These are phyloP conservation scores for Poeciliopsis retropinna DNA, from an alignment of 2,113 vertebrate genomes.

Conservation along the genomic window DNA sequence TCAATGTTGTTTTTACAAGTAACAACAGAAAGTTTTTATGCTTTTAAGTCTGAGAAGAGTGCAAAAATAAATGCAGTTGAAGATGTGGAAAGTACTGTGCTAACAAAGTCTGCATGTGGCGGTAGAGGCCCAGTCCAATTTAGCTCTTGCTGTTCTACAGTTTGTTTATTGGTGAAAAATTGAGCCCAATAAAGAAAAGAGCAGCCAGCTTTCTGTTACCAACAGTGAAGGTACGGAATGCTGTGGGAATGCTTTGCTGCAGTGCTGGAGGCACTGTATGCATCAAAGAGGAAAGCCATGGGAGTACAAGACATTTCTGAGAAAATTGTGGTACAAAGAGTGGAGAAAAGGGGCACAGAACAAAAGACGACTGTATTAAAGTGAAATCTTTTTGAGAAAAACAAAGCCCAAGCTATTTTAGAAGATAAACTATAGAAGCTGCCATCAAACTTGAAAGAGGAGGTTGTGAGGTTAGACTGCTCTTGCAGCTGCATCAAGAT, in stretches of 20 bases:
- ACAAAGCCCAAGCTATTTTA: neutral
- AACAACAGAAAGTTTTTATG: neutral
- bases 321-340: neutral
- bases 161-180: conserved; percentile 1
- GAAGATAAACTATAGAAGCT: neutral
- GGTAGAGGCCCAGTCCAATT: neutral
- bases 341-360: neutral
- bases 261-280: neutral
- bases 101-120: neutral
- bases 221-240: neutral
- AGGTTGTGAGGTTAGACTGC: too few species aligned
- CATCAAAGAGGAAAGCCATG: neutral
- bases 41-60: neutral
- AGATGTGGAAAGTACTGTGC: neutral
- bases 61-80: neutral
- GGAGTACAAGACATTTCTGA: neutral
- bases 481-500: neutral
- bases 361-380: neutral
- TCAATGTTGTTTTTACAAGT: neutral
- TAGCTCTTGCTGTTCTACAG: neutral
- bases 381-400: neutral
- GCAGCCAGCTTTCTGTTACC: neutral
- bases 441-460: neutral
- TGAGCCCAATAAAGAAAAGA: neutral
- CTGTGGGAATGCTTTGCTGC: neutral